Percentiles rank a stretch among this genome's conserved stretches.
Evolutionary conservation across 2,888 invertebrate genomes (phyloP).

Genomic region (Mactromeris polynyma): DNA sequence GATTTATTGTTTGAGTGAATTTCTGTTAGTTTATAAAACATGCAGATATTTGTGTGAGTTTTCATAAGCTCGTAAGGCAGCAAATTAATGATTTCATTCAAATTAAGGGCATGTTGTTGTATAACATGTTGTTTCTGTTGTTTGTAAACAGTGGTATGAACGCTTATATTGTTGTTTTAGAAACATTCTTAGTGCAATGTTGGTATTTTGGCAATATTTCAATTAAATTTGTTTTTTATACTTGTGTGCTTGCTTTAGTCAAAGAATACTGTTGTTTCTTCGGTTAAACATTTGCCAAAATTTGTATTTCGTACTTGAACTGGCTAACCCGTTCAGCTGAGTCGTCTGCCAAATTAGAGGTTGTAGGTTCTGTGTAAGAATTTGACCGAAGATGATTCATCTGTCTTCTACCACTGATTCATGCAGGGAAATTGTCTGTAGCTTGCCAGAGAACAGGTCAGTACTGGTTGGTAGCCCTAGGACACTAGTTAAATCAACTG

Average conservation of each 20-base stretch:
- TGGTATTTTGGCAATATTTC: background rate
- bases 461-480: no score
- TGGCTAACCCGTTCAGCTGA: no score
- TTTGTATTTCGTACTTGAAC: no score
- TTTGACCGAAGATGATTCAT: no score
- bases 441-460: no score
- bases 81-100: background rate
- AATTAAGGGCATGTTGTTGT: background rate
- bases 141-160: background rate
- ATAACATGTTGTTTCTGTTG: background rate
- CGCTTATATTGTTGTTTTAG: background rate
- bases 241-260: background rate
- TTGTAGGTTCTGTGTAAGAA: no score
- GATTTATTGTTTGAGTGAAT: background rate
- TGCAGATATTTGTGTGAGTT: background rate
- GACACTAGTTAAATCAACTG: no score
- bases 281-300: no score
- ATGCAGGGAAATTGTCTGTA: no score
- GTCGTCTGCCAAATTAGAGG: no score
- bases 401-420: no score
- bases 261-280: background rate
- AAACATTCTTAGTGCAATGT: background rate
- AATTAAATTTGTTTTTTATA: background rate
- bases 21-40: constrained; percentile 1
- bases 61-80: background rate